Base-by-base conservation (phyloP, 2,113 vertebrate species). In the Uropsilus gracilis region DNA sequence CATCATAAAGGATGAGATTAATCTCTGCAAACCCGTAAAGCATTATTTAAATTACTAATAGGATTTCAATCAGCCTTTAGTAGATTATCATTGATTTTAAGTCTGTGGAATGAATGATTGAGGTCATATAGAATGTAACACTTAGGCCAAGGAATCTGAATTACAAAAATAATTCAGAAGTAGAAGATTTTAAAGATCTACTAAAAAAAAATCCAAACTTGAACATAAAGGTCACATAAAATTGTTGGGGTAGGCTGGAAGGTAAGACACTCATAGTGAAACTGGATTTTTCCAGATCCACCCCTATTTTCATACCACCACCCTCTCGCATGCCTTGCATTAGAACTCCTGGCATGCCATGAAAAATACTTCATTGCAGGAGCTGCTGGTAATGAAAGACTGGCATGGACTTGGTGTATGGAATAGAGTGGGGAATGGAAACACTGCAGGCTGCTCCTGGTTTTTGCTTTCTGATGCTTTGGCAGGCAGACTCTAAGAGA, bases 31-130 rank as follows among this genome's bases (percentile, higher is more conserved):
- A 59, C 28, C 72, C 30, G n/a, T 82, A 46, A 76, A 86, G 13
- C 44, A 73, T 71, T 88, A 81, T 86, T 95, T 94, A 93, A 95
- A 76, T 93, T 91, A 85, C 46, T 88, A 86, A 94, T 61, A 93
- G 63, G 32, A 81, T 89, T 93, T 91, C 78, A 81, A 82, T 92
- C 81, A 94, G n/a, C 34, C 50, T 91, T 86, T 86, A 80, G 18
- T 89, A 86, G 53, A 86, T 91, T 81, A 82, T 76, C 73, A 91
- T 86, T 88, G 68, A 91, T 66, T 93, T 94, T 94, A 84, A 90
- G 48, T 81, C 68, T 83, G 61, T 57, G n/a, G 77, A 72, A 89
- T 68, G 39, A 93, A 59, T 89, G 34, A 73, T 39, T 91, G 32
- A 87, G 71, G 6, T 17, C 10, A 91, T 91, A 83, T 32, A 46